A percentile compares a stretch with the other conserved stretches of the same genome.
phyloP scores from a whole-genome alignment of 2,888 invertebrate genomes.

The Endotricha flammealis region DNA sequence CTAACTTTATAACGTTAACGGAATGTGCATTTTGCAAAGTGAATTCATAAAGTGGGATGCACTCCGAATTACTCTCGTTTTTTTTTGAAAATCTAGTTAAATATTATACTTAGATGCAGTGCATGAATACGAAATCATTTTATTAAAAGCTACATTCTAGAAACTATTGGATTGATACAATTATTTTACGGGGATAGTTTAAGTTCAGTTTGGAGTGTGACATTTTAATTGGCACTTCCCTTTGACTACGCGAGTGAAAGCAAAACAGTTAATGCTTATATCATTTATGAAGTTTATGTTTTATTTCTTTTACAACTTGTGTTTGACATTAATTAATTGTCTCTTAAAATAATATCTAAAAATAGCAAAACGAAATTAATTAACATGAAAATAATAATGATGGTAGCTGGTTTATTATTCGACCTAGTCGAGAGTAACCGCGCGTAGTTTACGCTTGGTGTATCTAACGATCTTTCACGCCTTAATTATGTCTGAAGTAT shows the following conservation, averaged over 20 bases:
- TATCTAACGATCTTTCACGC: slow-evolving; percentile 43
- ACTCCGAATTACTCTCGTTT: slow-evolving; percentile 22
- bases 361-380: too few relatives aligned
- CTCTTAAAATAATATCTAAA: too few relatives aligned
- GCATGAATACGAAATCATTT: background rate
- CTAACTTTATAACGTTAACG: background rate
- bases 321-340: too few relatives aligned
- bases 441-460: slow-evolving; percentile 23
- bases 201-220: too few relatives aligned
- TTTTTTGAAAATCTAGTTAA: slow-evolving; percentile 13
- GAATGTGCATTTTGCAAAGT: slow-evolving; percentile 22
- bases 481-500: slow-evolving; percentile 47
- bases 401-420: slow-evolving; percentile 2
- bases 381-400: background rate
- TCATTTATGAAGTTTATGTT: too few relatives aligned
- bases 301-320: too few relatives aligned
- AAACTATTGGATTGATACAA: too few relatives aligned
- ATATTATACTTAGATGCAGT: background rate
- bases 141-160: too few relatives aligned
- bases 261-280: too few relatives aligned
- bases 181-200: too few relatives aligned
- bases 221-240: too few relatives aligned
- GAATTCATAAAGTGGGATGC: slow-evolving; percentile 32
- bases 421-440: slow-evolving; percentile 20
- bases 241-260: too few relatives aligned